These are phyloP conservation scores for Chelonus insularis DNA, from an alignment of 1,140 invertebrate species.

Conservation along the genomic window DNA sequence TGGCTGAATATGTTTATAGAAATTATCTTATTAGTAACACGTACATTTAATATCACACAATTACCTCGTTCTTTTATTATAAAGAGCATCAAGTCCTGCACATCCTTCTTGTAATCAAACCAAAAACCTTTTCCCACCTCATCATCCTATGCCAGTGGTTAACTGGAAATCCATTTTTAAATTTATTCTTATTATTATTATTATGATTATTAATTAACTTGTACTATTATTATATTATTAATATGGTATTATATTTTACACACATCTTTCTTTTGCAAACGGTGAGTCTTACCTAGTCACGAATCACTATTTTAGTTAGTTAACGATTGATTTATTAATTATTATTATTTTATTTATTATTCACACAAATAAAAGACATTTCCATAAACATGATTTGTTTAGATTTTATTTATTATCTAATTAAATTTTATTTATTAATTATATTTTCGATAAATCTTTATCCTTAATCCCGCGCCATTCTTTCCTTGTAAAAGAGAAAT, in stretches of 20 bases:
- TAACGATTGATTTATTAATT: conserved; percentile 52
- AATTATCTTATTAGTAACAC: no score
- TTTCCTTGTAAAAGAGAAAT: no score
- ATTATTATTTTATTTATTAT: conserved; percentile 58
- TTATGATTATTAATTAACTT: conserved; percentile 24
- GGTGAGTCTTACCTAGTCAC: conserved; percentile 62
- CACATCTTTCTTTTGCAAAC: conserved; percentile 47
- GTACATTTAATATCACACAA: no score
- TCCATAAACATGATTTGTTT: neutral
- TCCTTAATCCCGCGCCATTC: no score
- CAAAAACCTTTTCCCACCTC: no score
- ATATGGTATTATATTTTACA: conserved; percentile 29
- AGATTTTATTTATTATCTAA: neutral
- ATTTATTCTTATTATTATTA: conserved; percentile 23
- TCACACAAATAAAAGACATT: conserved; percentile 54
- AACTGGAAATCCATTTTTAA: neutral
- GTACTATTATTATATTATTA: conserved; percentile 15
- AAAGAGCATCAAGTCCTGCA: no score
- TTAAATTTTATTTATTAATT: no score
- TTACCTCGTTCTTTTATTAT: no score
- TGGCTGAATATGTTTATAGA: no score
- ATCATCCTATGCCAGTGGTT: neutral
- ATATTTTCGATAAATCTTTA: no score
- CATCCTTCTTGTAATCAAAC: no score
- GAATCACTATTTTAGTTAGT: conserved; percentile 59